These are phyloP conservation scores for Onychomys torridus DNA, from an alignment of 2,797 vertebrate species.

Conservation along the genomic window DNA sequence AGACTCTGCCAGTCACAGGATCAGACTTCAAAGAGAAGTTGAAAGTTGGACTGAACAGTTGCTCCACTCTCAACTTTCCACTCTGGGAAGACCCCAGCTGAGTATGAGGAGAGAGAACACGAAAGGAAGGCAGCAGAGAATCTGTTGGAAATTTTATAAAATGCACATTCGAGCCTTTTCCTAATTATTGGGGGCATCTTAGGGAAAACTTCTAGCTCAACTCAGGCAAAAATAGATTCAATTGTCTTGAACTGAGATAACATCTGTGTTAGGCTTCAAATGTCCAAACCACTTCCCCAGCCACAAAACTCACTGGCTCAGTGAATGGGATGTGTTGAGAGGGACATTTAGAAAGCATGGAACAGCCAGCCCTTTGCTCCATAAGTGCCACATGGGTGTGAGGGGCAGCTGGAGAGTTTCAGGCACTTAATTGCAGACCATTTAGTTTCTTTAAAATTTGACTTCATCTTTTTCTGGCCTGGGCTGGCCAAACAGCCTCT, in stretches of 20 bases:
- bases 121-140: neutral
- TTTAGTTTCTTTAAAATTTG: neutral
- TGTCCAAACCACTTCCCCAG: neutral
- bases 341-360: neutral
- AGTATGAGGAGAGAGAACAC: neutral
- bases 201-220: neutral
- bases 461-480: neutral
- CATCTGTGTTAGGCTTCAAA: neutral
- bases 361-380: neutral
- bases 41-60: neutral
- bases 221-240: constrained; percentile 12
- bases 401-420: neutral
- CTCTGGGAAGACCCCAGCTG: neutral
- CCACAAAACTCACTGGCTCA: neutral
- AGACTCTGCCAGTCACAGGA: neutral
- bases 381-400: neutral
- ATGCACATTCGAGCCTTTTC: neutral
- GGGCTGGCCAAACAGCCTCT: too few species aligned
- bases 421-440: neutral
- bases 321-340: neutral
- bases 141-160: neutral
- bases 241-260: neutral
- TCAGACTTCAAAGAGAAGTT: neutral
- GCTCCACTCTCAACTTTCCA: neutral
- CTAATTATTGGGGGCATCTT: constrained; percentile 3